phyloP scores from a whole-genome alignment of 2,888 invertebrate species.

The Eupithecia pulchellata region DNA sequence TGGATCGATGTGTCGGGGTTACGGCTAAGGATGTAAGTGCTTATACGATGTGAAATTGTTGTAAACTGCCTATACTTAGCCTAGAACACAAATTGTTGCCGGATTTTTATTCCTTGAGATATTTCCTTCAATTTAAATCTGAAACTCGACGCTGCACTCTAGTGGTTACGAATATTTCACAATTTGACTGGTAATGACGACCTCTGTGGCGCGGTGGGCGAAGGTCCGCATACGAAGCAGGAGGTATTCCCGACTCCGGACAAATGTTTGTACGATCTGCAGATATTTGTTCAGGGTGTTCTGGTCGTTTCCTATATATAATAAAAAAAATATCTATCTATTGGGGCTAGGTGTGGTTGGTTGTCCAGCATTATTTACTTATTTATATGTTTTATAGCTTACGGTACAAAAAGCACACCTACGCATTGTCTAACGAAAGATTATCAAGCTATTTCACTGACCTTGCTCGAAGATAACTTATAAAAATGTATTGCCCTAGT shows the following conservation, averaged over 20 bases:
- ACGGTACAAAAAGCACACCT: background rate
- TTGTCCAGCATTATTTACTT: too few relatives aligned
- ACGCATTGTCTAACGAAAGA: background rate
- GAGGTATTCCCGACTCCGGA: too few relatives aligned
- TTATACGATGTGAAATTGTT: background rate
- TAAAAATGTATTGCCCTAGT: conserved; percentile 30
- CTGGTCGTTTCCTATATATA: too few relatives aligned
- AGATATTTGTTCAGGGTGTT: too few relatives aligned
- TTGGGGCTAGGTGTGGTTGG: too few relatives aligned
- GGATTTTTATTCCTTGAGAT: background rate
- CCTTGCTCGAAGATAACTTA: conserved; percentile 17
- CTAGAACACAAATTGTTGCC: background rate
- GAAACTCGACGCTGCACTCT: background rate
- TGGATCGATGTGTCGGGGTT: too few relatives aligned
- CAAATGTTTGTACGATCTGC: too few relatives aligned
- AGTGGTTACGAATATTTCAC: background rate
- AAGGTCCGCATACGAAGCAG: too few relatives aligned
- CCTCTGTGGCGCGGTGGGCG: too few relatives aligned
- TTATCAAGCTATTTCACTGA: background rate
- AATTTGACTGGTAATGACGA: background rate
- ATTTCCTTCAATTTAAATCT: background rate
- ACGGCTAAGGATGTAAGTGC: too few relatives aligned
- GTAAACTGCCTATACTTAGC: too few relatives aligned
- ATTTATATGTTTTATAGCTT: background rate
- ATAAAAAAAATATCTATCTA: too few relatives aligned